Evolutionary conservation across 1,140 invertebrate species (phyloP).

Genomic region (Euschistus heros): DNA sequence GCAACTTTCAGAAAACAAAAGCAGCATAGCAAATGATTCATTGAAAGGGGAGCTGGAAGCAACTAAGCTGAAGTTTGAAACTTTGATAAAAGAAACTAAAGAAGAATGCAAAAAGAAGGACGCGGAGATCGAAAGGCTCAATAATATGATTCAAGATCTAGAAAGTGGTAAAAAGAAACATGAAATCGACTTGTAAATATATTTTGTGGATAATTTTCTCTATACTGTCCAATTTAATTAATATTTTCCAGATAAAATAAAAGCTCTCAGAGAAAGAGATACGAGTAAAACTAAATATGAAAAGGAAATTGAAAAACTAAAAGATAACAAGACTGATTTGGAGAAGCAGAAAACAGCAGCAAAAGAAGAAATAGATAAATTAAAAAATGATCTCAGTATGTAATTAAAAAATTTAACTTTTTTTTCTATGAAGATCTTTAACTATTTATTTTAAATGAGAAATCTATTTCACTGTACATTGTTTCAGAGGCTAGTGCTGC

Average conservation of each 20-base stretch:
- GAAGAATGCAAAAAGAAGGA: slow-evolving; percentile 41
- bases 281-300: slow-evolving; percentile 25
- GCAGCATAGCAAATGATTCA: slow-evolving; percentile 28
- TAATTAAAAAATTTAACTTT: neutral
- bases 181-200: neutral
- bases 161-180: slow-evolving; percentile 26
- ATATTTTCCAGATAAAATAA: slow-evolving; percentile 28
- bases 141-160: slow-evolving; percentile 26
- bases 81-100: slow-evolving; percentile 38
- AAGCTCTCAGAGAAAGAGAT: slow-evolving; percentile 26
- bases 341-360: slow-evolving; percentile 37
- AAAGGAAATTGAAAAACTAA: slow-evolving; percentile 29
- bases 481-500: neutral
- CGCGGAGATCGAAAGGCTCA: slow-evolving; percentile 39
- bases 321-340: slow-evolving; percentile 33
- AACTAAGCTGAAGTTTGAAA: slow-evolving; percentile 38
- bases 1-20: slow-evolving; percentile 24
- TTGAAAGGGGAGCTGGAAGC: slow-evolving; percentile 37
- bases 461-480: too few species aligned
- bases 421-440: too few species aligned
- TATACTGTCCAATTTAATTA: neutral
- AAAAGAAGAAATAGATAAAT: slow-evolving; percentile 39
- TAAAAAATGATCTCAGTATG: slow-evolving; percentile 35
- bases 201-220: neutral
- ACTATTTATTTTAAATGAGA: too few species aligned